Conservation (phyloP, 2,797 vertebrate species). For the Arremon aurantiirostris region DNA sequence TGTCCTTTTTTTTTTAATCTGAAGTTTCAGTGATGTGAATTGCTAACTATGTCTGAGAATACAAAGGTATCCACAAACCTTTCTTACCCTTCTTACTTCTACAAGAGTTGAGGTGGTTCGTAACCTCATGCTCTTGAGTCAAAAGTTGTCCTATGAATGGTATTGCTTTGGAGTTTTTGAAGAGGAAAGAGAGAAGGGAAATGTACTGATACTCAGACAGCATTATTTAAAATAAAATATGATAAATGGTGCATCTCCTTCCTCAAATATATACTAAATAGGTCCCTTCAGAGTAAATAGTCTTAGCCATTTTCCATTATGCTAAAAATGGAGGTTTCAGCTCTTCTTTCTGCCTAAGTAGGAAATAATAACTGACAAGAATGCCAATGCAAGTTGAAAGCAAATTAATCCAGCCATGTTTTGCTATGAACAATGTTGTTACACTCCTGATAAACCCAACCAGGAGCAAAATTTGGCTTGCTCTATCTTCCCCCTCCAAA, state of each 20-base stretch:
- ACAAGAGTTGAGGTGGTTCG: not conserved
- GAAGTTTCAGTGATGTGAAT: not conserved
- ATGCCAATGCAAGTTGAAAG: not conserved
- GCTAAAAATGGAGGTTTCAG: not conserved
- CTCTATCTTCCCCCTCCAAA: not conserved
- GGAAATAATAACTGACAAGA: not conserved
- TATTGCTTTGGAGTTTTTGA: not conserved
- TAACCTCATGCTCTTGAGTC: not conserved
- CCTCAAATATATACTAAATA: not conserved
- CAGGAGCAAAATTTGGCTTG: conserved; percentile 15
- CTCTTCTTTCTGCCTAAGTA: not conserved
- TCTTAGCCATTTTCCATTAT: not conserved
- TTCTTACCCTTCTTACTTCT: not conserved
- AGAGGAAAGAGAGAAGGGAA: not conserved
- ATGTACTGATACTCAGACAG: not conserved
- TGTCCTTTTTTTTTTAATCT: not conserved
- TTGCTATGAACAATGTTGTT: not conserved
- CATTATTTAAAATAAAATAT: not conserved
- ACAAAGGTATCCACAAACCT: not conserved
- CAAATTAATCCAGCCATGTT: not conserved
- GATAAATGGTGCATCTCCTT: not conserved
- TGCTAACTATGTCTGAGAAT: not conserved
- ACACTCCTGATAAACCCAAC: not conserved
- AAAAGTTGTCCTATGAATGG: not conserved
- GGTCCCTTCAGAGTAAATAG: not conserved